Evolutionary conservation across 2,113 vertebrate genomes (phyloP).

Genomic region (Muntiacus reevesi): DNA sequence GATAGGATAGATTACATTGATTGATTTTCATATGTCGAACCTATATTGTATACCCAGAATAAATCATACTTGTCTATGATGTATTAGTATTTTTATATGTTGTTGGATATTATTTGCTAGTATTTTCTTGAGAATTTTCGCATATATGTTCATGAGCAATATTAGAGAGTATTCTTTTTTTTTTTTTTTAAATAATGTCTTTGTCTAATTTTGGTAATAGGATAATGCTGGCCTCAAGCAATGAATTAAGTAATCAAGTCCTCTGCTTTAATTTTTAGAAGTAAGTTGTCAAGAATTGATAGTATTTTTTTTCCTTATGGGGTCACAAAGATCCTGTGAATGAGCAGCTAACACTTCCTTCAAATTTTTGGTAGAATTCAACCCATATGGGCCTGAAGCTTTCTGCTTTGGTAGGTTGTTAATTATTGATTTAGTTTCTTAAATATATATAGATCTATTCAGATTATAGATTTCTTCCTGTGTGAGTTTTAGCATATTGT

Average conservation of each 20-base stretch:
- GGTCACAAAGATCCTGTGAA: background rate
- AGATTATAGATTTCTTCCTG: background rate
- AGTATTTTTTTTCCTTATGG: background rate
- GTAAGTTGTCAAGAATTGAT: background rate
- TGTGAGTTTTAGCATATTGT: background rate
- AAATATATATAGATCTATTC: background rate
- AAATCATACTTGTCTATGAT: background rate
- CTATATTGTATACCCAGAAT: background rate
- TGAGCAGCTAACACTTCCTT: background rate
- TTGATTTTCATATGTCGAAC: background rate
- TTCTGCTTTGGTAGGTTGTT: background rate
- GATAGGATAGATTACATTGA: background rate
- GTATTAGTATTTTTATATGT: background rate
- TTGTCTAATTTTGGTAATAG: background rate
- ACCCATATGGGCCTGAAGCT: background rate
- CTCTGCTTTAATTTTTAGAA: background rate
- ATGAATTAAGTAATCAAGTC: background rate
- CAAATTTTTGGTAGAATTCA: background rate
- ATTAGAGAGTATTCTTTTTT: background rate
- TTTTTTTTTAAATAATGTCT: background rate
- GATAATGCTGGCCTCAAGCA: background rate
- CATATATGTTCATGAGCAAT: background rate
- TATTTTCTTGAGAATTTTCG: background rate
- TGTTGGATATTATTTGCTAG: background rate
- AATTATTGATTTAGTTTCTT: background rate